phyloP scores from a whole-genome alignment of 2,797 vertebrate genomes.

The Phrynocephalus vlangalii region DNA sequence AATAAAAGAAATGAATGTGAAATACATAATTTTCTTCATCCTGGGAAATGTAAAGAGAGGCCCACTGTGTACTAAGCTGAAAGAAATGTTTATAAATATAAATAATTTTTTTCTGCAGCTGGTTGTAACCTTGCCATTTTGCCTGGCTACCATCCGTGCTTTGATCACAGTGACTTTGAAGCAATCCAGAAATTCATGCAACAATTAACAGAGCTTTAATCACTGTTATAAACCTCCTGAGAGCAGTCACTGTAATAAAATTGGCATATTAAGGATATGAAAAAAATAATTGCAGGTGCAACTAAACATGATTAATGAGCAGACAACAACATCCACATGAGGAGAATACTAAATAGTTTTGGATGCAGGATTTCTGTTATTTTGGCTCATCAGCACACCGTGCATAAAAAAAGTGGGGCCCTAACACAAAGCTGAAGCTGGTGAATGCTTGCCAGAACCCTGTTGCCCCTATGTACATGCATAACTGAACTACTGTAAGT shows the following conservation, averaged over 20 bases:
- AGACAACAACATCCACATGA: slow-evolving; percentile 66
- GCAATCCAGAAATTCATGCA: slow-evolving; percentile 63
- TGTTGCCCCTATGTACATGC: too few relatives aligned
- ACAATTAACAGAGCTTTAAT: slow-evolving; percentile 75
- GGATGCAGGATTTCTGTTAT: slow-evolving; percentile 54
- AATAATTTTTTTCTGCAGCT: slow-evolving; percentile 38
- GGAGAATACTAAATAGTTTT: slow-evolving; percentile 73
- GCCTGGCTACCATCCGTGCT: slow-evolving; percentile 38
- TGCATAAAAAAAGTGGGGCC: slow-evolving; percentile 22
- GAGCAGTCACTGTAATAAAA: slow-evolving; percentile 72
- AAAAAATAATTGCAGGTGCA: slow-evolving; percentile 76
- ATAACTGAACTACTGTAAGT: too few relatives aligned
- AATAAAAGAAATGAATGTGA: slow-evolving; percentile 23
- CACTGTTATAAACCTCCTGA: slow-evolving; percentile 70
- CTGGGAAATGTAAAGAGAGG: slow-evolving; percentile 5
- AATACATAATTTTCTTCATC: background rate
- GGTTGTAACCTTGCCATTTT: slow-evolving; percentile 59
- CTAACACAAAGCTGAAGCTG: background rate
- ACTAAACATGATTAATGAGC: slow-evolving; percentile 79
- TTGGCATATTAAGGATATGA: slow-evolving; percentile 73
- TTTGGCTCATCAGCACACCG: slow-evolving; percentile 34
- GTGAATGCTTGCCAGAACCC: background rate
- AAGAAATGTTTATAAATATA: slow-evolving; percentile 33
- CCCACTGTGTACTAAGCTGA: slow-evolving; percentile 25
- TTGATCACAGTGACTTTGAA: slow-evolving; percentile 72